Percentiles rank a stretch among this genome's conserved stretches.
Conservation (phyloP, 2,888 invertebrate genomes). For the Agriotes lineatus region DNA sequence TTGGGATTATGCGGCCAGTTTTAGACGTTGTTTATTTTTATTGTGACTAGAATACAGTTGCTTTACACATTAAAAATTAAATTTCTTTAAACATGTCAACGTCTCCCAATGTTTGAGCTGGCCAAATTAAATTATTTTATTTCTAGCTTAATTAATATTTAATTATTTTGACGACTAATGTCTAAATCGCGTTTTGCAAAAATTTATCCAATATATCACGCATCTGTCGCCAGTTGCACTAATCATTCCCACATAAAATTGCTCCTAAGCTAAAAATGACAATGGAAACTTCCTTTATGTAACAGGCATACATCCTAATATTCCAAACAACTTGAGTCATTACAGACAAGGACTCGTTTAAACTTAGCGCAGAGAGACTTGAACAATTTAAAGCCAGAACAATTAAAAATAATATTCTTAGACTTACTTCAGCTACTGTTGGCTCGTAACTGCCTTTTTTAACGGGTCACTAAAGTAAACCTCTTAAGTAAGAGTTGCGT, state of each 20-base stretch:
- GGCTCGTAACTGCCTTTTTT: too few species aligned
- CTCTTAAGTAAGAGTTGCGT: neutral
- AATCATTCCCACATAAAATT: neutral
- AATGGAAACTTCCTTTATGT: constrained; percentile 11
- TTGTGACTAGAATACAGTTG: too few species aligned
- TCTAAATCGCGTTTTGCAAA: too few species aligned
- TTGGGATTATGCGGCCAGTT: too few species aligned
- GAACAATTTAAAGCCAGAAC: neutral
- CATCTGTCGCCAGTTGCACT: neutral
- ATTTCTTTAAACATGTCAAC: too few species aligned
- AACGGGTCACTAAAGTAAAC: neutral
- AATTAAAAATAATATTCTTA: neutral
- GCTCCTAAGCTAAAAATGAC: neutral
- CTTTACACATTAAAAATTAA: too few species aligned
- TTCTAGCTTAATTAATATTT: too few species aligned
- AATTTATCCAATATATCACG: neutral
- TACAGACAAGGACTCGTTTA: constrained; percentile 14
- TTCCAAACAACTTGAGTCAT: neutral
- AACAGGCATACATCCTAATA: constrained; percentile 19
- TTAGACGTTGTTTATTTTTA: too few species aligned
- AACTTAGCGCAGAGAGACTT: neutral
- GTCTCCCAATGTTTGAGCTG: too few species aligned
- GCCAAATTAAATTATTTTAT: too few species aligned
- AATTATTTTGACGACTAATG: too few species aligned
- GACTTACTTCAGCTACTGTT: too few species aligned